Evolutionary conservation across 1,140 invertebrate genomes (phyloP).

Genomic region (Octopus sinensis): DNA sequence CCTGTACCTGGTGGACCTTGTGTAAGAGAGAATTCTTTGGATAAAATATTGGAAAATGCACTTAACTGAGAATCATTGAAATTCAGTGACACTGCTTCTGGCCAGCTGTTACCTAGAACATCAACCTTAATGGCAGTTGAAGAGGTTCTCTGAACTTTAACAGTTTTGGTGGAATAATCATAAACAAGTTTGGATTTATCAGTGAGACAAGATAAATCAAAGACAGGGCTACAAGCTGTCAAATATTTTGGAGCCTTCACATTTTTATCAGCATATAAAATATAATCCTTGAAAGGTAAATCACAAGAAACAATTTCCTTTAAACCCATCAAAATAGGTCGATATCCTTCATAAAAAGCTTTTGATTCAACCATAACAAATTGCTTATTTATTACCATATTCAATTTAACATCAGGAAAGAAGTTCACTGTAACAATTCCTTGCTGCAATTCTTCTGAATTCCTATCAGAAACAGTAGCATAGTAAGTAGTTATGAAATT

Average conservation of each 20-base stretch:
- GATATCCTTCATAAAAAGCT: slow-evolving; percentile 61
- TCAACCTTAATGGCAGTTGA: slow-evolving; percentile 21
- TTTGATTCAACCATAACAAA: slow-evolving; percentile 59
- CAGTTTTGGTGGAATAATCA: slow-evolving; percentile 21
- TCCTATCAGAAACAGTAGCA: slow-evolving; percentile 66
- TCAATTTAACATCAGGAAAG: slow-evolving; percentile 26
- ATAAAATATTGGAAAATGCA: slow-evolving; percentile 58
- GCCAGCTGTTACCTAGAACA: slow-evolving; percentile 40
- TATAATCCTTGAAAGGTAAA: slow-evolving; percentile 53
- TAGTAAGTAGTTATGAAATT: slow-evolving; percentile 69
- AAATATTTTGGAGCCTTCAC: slow-evolving; percentile 40
- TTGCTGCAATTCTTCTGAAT: slow-evolving; percentile 45
- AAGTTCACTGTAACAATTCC: slow-evolving; percentile 55
- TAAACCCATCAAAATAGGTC: slow-evolving; percentile 56
- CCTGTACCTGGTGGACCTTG: slow-evolving; percentile 63
- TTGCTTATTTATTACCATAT: slow-evolving; percentile 20
- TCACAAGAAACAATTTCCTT: slow-evolving; percentile 45
- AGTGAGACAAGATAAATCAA: slow-evolving; percentile 37
- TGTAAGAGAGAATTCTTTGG: slow-evolving; percentile 66
- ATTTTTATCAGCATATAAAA: slow-evolving; percentile 37
- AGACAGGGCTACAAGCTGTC: slow-evolving; percentile 11
- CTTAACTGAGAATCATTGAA: slow-evolving; percentile 58
- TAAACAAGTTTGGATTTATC: slow-evolving; percentile 27
- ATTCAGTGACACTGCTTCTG: slow-evolving; percentile 36
- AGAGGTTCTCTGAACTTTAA: slow-evolving; percentile 21